Evolutionary conservation across 2,888 invertebrate species (phyloP).

Genomic region (Polylopha cassiicola): DNA sequence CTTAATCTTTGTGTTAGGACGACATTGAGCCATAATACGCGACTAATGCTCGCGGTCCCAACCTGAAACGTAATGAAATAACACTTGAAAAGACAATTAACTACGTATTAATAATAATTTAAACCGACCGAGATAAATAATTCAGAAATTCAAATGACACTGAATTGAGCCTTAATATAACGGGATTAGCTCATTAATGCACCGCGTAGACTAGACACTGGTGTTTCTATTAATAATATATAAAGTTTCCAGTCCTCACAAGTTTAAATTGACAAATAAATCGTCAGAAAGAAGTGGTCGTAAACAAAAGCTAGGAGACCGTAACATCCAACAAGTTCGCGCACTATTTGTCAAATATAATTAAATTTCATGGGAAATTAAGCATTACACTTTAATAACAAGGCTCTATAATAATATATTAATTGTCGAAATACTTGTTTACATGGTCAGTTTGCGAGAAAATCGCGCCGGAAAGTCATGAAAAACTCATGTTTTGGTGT

Average conservation of each 20-base stretch:
- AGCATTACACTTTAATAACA: conserved; percentile 4
- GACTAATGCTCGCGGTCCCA: conserved; percentile 46
- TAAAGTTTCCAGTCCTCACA: not conserved
- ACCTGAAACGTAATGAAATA: conserved; percentile 51
- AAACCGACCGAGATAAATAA: conserved; percentile 3
- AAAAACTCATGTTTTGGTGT: conserved; percentile 73
- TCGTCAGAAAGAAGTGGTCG: conserved; percentile 36
- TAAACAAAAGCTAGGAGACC: conserved; percentile 62
- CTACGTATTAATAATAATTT: conserved; percentile 39
- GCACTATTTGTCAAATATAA: conserved; percentile 51
- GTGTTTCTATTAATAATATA: not conserved
- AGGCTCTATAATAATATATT: conserved; percentile 32
- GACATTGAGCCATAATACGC: conserved; percentile 43
- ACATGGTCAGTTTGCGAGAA: conserved; percentile 50
- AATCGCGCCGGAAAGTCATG: conserved; percentile 74
- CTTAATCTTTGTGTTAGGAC: conserved; percentile 37
- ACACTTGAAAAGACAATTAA: conserved; percentile 35
- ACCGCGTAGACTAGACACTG: not conserved
- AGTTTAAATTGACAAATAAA: conserved; percentile 13
- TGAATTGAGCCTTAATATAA: conserved; percentile 10
- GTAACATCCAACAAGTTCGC: conserved; percentile 56
- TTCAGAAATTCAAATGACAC: conserved; percentile 12
- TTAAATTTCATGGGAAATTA: conserved; percentile 24
- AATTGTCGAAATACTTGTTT: conserved; percentile 42
- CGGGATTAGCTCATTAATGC: conserved; percentile 11